phyloP scores from a whole-genome alignment of 2,113 vertebrate species.

The Channa maculata region DNA sequence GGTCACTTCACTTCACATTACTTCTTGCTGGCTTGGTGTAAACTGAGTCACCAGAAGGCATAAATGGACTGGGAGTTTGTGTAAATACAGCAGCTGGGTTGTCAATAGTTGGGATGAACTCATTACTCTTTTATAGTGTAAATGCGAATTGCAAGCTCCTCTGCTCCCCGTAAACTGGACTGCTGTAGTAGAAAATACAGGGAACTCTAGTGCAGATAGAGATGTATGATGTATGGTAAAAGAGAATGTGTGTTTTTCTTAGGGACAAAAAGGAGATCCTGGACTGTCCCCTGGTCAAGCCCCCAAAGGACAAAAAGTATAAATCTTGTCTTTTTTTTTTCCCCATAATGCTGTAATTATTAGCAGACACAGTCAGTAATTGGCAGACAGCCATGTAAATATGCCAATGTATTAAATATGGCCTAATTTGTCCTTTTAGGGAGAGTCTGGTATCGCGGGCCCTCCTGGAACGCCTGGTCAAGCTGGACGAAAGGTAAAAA shows the following conservation, averaged over 20 bases:
- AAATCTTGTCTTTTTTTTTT: constrained; percentile 19
- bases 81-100: constrained; percentile 67
- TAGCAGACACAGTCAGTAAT: neutral
- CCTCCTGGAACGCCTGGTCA: constrained; percentile 88
- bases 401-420: neutral
- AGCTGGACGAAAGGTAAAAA: constrained; percentile 89
- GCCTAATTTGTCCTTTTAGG: constrained; percentile 79
- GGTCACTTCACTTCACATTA: constrained; percentile 62
- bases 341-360: neutral
- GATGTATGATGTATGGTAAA: neutral
- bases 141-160: constrained; percentile 26
- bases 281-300: constrained; percentile 91
- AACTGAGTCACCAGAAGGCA: constrained; percentile 68
- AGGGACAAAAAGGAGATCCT: constrained; percentile 96
- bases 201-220: neutral
- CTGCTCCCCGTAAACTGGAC: neutral
- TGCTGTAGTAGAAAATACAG: constrained; percentile 6
- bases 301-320: constrained; percentile 90
- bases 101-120: constrained; percentile 36
- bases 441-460: constrained; percentile 86
- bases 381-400: neutral
- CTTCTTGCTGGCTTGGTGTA: constrained; percentile 66
- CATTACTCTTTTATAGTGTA: constrained; percentile 43
- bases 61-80: constrained; percentile 65
- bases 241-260: constrained; percentile 61